Conservation (phyloP, 2,888 invertebrate genomes). For the Xestia rhomboidea region DNA sequence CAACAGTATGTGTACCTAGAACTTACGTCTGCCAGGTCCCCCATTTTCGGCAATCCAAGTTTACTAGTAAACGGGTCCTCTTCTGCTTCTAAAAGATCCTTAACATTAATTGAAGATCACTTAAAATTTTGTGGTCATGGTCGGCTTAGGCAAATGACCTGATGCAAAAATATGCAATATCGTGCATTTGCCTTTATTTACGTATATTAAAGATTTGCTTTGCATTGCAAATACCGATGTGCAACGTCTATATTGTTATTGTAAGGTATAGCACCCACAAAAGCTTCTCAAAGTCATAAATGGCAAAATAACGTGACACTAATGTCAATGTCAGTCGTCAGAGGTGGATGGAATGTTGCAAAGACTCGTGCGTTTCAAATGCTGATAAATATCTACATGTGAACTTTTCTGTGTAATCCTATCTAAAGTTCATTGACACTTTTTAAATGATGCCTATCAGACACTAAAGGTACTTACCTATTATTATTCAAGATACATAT, state of each 20-base stretch:
- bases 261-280: not conserved
- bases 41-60: not conserved
- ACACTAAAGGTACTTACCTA: not conserved
- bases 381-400: conserved; percentile 28
- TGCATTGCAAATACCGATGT: conserved; percentile 47
- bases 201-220: conserved; percentile 34
- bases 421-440: conserved; percentile 36
- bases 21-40: not conserved
- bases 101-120: conserved; percentile 9
- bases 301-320: conserved; percentile 38
- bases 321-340: conserved; percentile 46
- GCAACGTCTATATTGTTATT: conserved; percentile 13
- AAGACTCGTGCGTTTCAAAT: conserved; percentile 9
- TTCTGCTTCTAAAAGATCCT: not conserved
- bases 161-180: conserved; percentile 9
- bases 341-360: conserved; percentile 25
- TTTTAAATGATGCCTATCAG: conserved; percentile 1
- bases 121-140: conserved; percentile 25
- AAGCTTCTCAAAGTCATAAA: conserved; percentile 20
- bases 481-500: conserved; percentile 13
- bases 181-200: conserved; percentile 33
- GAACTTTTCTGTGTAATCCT: conserved; percentile 24
- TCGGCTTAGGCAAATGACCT: conserved; percentile 41
- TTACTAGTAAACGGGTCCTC: not conserved
- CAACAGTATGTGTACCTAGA: not conserved